Evolutionary conservation across 1,140 invertebrate genomes (phyloP).

Genomic region (Drosophila saltans): DNA sequence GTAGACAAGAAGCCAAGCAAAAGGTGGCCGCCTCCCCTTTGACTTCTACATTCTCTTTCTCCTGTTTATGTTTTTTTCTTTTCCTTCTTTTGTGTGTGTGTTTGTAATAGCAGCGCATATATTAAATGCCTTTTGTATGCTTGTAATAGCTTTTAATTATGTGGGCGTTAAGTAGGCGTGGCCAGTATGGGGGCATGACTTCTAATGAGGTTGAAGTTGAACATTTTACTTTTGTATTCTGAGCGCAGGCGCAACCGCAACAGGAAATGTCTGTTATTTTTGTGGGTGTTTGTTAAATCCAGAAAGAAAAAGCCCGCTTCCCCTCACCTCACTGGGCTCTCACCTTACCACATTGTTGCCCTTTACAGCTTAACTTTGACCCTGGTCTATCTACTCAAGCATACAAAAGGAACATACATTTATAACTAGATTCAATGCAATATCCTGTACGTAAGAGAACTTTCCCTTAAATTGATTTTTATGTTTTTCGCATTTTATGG

Average conservation of each 20-base stretch:
- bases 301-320: constrained; percentile 3
- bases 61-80: background rate
- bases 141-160: constrained; percentile 76
- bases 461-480: constrained; percentile 20
- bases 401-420: background rate
- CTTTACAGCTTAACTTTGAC: constrained; percentile 8
- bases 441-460: constrained; percentile 10
- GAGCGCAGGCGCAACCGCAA: constrained; percentile 67
- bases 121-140: constrained; percentile 65
- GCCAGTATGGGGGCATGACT: constrained; percentile 2
- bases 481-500: constrained; percentile 29
- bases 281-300: constrained; percentile 47
- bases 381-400: background rate
- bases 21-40: background rate
- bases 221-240: constrained; percentile 28
- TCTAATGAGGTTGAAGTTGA: constrained; percentile 11
- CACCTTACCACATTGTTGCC: background rate
- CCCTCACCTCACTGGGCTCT: background rate
- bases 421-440: constrained; percentile 6
- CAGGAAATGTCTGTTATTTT: constrained; percentile 54
- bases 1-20: constrained; percentile 35
- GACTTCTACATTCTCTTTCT: constrained; percentile 15
- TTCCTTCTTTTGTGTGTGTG: background rate
- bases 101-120: background rate
- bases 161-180: constrained; percentile 43